Evolutionary conservation across 2,888 invertebrate genomes (phyloP).

Genomic region (Onthophagus sagittarius): DNA sequence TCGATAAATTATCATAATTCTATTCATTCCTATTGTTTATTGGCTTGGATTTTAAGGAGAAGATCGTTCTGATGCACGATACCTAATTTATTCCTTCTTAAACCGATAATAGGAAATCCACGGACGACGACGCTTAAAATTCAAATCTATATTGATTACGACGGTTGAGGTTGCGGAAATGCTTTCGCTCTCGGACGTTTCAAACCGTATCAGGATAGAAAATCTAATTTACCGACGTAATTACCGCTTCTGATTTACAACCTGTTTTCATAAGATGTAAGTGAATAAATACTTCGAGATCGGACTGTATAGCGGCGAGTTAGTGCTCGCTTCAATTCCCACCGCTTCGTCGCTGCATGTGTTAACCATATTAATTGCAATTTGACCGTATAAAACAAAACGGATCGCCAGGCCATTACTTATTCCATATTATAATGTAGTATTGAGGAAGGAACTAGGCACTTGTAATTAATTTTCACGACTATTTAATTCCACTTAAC

Average conservation of each 20-base stretch:
- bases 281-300: constrained; percentile 16
- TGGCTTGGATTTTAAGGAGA: too few relatives aligned
- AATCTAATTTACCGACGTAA: constrained; percentile 22
- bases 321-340: constrained; percentile 5
- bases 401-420: constrained; percentile 3
- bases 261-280: constrained; percentile 15
- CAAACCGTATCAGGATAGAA: not conserved
- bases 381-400: constrained; percentile 10
- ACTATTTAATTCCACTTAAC: not conserved
- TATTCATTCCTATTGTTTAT: not conserved
- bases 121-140: not conserved
- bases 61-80: not conserved
- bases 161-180: not conserved
- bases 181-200: not conserved
- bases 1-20: constrained; percentile 18
- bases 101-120: not conserved
- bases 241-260: constrained; percentile 22
- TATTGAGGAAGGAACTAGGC: not conserved
- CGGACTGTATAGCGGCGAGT: not conserved
- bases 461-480: constrained; percentile 1
- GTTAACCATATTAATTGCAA: constrained; percentile 13
- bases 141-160: not conserved
- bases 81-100: not conserved
- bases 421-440: not conserved
- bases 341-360: constrained; percentile 5